Evolutionary conservation across 2,888 invertebrate species (phyloP), one percentile per base, ranked within the genome.

Genomic region (Sisyra nigra): DNA sequence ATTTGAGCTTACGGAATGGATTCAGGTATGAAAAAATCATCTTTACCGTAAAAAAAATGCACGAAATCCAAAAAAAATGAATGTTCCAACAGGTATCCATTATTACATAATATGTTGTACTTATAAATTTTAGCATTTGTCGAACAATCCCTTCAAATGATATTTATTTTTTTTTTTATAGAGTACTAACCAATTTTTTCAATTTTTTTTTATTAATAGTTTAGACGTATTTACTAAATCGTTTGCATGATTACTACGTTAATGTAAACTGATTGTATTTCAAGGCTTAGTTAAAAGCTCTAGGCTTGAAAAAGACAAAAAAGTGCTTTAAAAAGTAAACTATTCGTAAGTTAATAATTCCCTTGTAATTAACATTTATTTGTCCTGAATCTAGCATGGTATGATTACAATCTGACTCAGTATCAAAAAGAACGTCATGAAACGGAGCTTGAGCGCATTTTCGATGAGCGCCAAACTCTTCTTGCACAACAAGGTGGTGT

Each of bases 391-490:
- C 52, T 63, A 84, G 91, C 91, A 55, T 92, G 91, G 91, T 92
- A 92, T 69, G 91, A 92, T 68, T 73, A 76, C 58, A 89, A 86
- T 61, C 75, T 87, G 59, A 71, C 80, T 51, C 77, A 78, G 59
- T 89, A 87, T 65, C 91, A 89, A 65, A 72, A 75, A 60, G 81
- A 82, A 53, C 80, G 88, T 50, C 68, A 74, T 60, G 84, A 81
- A 54, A 84, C 81, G 44, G 91, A 92, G 65, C 68, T 91, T 54
- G 87, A 87, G 60, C 79, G 80, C 61, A 78, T 85, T 39, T 91
- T 91, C 59, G 88, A 88, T 57, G 91, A 91, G 61, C 76, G 87
- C 50, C 72, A 76, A 52, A 78, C 79, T 55, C 70, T 70, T 39
- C 63, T 77, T 53, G 73, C 77, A 50, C 79, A 84, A 52, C 73